phyloP scores from a whole-genome alignment of 2,113 vertebrate species.

The Clarias macrocephalus region DNA sequence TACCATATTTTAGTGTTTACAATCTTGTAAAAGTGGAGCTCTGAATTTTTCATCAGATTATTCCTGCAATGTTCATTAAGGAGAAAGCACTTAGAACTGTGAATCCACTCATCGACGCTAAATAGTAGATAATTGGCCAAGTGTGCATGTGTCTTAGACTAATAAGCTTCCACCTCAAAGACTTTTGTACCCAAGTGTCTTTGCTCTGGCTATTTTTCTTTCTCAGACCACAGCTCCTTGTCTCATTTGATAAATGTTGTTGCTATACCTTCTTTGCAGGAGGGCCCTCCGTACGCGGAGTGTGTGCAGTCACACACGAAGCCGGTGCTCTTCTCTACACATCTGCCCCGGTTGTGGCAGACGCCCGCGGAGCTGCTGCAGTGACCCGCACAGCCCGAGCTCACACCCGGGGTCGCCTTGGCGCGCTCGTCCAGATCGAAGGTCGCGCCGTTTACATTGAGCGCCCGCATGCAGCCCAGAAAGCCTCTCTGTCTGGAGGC shows the following conservation, averaged over 20 bases:
- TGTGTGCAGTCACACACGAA: slow-evolving; percentile 90
- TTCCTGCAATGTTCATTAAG: slow-evolving; percentile 35
- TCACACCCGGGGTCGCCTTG: slow-evolving; percentile 85
- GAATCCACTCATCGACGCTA: slow-evolving; percentile 15
- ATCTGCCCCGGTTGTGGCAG: slow-evolving; percentile 89
- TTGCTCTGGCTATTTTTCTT: background rate
- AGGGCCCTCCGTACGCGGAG: slow-evolving; percentile 88
- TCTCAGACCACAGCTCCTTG: background rate
- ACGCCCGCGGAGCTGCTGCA: slow-evolving; percentile 90
- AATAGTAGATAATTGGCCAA: slow-evolving; percentile 9
- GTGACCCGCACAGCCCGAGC: slow-evolving; percentile 88
- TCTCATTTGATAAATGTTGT: background rate
- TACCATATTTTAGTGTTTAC: slow-evolving; percentile 39
- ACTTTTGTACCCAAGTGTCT: background rate
- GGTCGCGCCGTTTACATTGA: slow-evolving; percentile 83
- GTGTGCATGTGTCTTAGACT: slow-evolving; percentile 10
- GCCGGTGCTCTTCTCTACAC: slow-evolving; percentile 89
- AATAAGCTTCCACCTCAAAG: background rate
- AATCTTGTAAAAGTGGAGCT: slow-evolving; percentile 26
- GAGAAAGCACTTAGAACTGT: slow-evolving; percentile 23
- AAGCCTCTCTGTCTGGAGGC: slow-evolving; percentile 87
- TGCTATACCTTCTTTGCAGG: slow-evolving; percentile 84
- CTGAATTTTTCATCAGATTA: slow-evolving; percentile 47
- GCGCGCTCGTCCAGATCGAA: slow-evolving; percentile 90
- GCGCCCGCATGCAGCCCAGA: slow-evolving; percentile 88